phyloP scores from a whole-genome alignment of 2,888 invertebrate species.

The Ophion slaviceki region DNA sequence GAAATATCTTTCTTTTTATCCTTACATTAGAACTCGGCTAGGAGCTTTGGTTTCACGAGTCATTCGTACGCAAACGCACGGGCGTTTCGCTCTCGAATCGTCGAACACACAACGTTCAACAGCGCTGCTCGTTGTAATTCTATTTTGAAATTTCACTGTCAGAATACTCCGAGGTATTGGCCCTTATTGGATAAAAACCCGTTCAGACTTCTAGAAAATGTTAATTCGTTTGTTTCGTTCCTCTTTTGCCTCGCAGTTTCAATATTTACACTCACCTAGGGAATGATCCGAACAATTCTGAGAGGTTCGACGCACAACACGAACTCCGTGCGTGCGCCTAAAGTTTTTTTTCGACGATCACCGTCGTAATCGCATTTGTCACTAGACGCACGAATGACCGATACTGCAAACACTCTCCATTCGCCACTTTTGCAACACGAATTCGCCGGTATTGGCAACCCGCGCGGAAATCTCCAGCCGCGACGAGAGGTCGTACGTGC shows the following conservation, averaged over 20 bases:
- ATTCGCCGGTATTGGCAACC: constrained; percentile 76
- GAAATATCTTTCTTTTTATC: constrained; percentile 28
- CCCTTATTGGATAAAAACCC: constrained; percentile 29
- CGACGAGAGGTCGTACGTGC: constrained; percentile 88
- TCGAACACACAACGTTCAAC: neutral
- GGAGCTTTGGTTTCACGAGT: constrained; percentile 31
- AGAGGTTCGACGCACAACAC: constrained; percentile 3
- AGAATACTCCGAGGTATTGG: constrained; percentile 7
- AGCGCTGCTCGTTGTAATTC: neutral
- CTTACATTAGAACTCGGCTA: constrained; percentile 29
- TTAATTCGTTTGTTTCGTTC: constrained; percentile 19
- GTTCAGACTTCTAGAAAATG: constrained; percentile 55
- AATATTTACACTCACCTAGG: constrained; percentile 61
- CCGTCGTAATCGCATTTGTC: neutral
- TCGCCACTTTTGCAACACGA: constrained; percentile 79
- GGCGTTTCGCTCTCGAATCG: neutral
- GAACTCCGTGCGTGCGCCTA: neutral
- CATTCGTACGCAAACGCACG: neutral
- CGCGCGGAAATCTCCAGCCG: constrained; percentile 85
- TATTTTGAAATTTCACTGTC: neutral
- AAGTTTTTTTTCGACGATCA: neutral
- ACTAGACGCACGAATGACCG: constrained; percentile 68
- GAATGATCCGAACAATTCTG: constrained; percentile 58
- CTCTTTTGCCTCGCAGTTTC: constrained; percentile 28
- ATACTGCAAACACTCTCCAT: constrained; percentile 81